These are phyloP conservation scores for Thereva unica DNA, from an alignment of 2,888 invertebrate species.

Conservation along the genomic window DNA sequence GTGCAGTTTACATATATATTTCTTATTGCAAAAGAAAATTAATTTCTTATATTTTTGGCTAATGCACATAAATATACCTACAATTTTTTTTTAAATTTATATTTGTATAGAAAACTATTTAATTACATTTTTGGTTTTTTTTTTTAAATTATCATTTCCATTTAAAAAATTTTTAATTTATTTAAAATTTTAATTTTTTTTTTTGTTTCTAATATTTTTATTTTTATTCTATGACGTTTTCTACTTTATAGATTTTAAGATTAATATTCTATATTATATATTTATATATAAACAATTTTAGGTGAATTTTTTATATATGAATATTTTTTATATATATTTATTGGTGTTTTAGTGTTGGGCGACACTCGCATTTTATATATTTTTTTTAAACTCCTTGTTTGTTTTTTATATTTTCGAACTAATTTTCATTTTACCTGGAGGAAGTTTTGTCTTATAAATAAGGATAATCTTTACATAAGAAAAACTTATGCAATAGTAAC, in stretches of 20 bases:
- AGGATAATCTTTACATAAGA: too few species aligned
- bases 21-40: not conserved
- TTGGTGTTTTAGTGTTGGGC: constrained; percentile 44
- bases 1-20: constrained; percentile 12
- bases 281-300: constrained; percentile 12
- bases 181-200: constrained; percentile 14
- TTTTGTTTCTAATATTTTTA: constrained; percentile 28
- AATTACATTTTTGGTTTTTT: too few species aligned
- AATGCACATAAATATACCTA: constrained; percentile 35
- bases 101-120: too few species aligned
- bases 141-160: constrained; percentile 1
- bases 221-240: constrained; percentile 19
- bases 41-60: constrained; percentile 37
- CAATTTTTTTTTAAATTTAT: too few species aligned
- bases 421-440: constrained; percentile 4
- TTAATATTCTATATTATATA: not conserved
- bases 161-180: constrained; percentile 18
- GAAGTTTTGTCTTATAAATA: too few species aligned
- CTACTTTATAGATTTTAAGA: not conserved
- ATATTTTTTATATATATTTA: constrained; percentile 31
- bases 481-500: too few species aligned
- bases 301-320: constrained; percentile 20
- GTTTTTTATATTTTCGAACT: constrained; percentile 18
- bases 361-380: constrained; percentile 43
- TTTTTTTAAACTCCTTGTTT: constrained; percentile 20